phyloP scores from a whole-genome alignment of 2,797 vertebrate species.

The Oreochromis grahami region DNA sequence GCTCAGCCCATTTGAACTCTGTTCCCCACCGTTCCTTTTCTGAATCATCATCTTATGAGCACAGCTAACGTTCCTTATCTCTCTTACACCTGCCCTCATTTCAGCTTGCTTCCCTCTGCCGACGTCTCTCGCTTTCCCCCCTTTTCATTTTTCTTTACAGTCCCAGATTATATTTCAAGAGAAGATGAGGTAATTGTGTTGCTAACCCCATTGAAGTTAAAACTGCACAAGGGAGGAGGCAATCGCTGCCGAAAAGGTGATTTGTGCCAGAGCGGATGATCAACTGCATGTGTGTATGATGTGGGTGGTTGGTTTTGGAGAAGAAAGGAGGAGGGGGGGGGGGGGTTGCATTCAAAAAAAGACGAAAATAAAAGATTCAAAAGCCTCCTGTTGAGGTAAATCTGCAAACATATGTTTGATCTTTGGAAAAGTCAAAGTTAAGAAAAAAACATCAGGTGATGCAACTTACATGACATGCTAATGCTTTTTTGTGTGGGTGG shows the following conservation, averaged over 20 bases:
- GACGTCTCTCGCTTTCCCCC: neutral
- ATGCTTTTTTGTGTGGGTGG: neutral
- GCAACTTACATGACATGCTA: conserved; percentile 5
- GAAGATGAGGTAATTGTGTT: conserved; percentile 58
- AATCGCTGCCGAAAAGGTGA: conserved; percentile 19
- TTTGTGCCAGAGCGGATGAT: conserved; percentile 24
- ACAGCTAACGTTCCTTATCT: conserved; percentile 53
- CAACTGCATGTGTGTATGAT: neutral
- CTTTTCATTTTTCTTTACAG: conserved; percentile 37
- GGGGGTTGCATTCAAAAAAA: neutral
- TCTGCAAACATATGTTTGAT: conserved; percentile 38
- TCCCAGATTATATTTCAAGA: conserved; percentile 50
- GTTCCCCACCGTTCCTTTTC: conserved; percentile 45
- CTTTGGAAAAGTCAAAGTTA: conserved; percentile 5
- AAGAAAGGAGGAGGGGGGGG: neutral
- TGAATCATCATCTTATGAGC: conserved; percentile 59
- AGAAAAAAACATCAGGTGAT: conserved; percentile 18
- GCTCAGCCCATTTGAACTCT: conserved; percentile 67
- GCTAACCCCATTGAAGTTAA: conserved; percentile 49
- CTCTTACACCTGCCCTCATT: conserved; percentile 56
- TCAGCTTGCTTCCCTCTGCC: neutral
- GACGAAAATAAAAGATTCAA: conserved; percentile 14
- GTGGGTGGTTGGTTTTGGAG: neutral
- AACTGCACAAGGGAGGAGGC: conserved; percentile 24
- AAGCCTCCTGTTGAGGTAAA: conserved; percentile 21